These are phyloP conservation scores for Pharmacophagus antenor DNA, from an alignment of 2,888 invertebrate species.

Conservation along the genomic window DNA sequence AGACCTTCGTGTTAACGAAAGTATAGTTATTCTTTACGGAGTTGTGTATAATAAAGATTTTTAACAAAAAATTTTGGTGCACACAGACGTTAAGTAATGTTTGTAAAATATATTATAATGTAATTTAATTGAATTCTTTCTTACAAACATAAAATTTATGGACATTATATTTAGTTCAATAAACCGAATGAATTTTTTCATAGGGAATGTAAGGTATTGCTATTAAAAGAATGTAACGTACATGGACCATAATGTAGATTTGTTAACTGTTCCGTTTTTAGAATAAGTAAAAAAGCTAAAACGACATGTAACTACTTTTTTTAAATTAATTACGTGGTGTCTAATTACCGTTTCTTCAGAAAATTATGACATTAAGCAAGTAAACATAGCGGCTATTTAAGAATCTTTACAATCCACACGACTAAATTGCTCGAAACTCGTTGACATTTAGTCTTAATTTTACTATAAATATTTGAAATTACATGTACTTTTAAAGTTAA, in stretches of 20 bases:
- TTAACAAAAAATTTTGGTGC: too few relatives aligned
- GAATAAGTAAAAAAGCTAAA: constrained; percentile 10
- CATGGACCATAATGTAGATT: constrained; percentile 10
- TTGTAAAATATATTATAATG: too few relatives aligned
- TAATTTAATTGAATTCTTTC: too few relatives aligned
- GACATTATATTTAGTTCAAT: too few relatives aligned
- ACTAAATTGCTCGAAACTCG: constrained; percentile 16
- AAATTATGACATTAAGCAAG: constrained; percentile 28
- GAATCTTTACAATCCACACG: neutral
- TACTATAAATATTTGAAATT: neutral
- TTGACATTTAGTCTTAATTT: constrained; percentile 24
- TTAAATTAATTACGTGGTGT: constrained; percentile 1
- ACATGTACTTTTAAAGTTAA: neutral
- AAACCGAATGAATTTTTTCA: neutral
- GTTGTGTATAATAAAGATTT: too few relatives aligned
- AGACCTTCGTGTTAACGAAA: too few relatives aligned
- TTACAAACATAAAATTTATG: too few relatives aligned
- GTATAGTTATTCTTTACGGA: too few relatives aligned
- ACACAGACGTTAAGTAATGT: too few relatives aligned
- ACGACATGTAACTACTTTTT: neutral
- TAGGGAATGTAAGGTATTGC: neutral
- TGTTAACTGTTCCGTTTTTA: constrained; percentile 13
- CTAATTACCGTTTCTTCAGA: constrained; percentile 1
- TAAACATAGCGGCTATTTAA: constrained; percentile 1
- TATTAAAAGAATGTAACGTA: neutral